Percentiles rank a stretch among this genome's conserved stretches.
phyloP scores from a whole-genome alignment of 2,113 vertebrate species.

The Elgaria multicarinata region DNA sequence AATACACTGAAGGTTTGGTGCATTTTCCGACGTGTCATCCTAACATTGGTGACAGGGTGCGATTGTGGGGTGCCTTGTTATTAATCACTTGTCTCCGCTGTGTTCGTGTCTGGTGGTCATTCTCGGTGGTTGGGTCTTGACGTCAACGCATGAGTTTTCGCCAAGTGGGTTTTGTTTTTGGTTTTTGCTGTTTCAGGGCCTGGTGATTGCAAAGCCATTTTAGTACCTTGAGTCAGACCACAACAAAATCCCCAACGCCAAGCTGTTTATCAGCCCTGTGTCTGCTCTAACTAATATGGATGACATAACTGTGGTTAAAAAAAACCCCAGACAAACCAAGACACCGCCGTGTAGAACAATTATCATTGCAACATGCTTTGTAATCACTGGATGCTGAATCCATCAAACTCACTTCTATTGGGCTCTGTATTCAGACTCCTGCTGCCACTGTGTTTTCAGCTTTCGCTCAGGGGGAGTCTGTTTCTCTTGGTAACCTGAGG shows the following conservation, averaged over 20 bases:
- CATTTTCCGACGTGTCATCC: conserved; percentile 59
- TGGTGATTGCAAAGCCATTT: not conserved
- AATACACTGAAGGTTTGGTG: conserved; percentile 55
- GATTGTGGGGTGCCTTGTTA: not conserved
- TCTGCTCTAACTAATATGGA: conserved; percentile 41
- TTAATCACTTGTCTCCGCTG: conserved; percentile 10
- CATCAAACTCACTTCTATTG: conserved; percentile 15
- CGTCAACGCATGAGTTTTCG: conserved; percentile 40
- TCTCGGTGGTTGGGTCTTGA: not conserved
- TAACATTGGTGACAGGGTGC: conserved; percentile 29
- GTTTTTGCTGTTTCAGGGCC: conserved; percentile 35
- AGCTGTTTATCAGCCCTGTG: conserved; percentile 12
- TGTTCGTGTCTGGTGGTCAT: conserved; percentile 18
- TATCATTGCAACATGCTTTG: conserved; percentile 6
- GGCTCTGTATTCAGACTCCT: conserved; percentile 20
- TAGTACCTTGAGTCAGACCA: not conserved
- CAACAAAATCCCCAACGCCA: conserved; percentile 58
- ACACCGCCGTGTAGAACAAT: conserved; percentile 32
- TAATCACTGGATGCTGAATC: conserved; percentile 11
- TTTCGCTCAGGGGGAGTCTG: conserved; percentile 20
- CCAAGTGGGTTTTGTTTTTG: not conserved
- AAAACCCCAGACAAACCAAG: too few species aligned
- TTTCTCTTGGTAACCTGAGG: conserved; percentile 13
- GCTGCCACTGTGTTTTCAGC: conserved; percentile 16
- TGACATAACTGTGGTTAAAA: conserved; percentile 28